Conservation (phyloP, 2,888 invertebrate species). For the Philopedon plagiatum region DNA sequence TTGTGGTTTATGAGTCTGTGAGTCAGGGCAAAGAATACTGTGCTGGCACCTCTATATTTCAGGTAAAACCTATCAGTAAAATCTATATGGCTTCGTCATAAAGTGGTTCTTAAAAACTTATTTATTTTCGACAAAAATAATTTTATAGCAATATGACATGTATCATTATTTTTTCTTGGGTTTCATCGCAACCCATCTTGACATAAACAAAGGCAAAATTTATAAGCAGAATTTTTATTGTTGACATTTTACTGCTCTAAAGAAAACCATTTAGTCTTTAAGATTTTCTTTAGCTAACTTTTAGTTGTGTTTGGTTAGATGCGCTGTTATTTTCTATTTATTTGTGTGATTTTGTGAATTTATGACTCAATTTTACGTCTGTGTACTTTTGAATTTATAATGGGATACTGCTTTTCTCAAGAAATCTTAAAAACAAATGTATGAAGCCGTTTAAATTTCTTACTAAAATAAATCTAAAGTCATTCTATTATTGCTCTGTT, state of each 20-base stretch:
- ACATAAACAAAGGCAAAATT: conserved; percentile 19
- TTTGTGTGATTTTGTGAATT: conserved; percentile 50
- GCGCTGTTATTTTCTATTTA: conserved; percentile 50
- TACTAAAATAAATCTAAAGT: conserved; percentile 52
- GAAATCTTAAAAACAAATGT: conserved; percentile 52
- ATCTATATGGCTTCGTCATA: conserved; percentile 19
- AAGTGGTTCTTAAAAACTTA: conserved; percentile 19
- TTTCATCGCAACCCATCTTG: conserved; percentile 10
- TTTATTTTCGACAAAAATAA: conserved; percentile 16
- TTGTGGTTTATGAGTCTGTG: neutral
- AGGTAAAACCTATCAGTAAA: conserved; percentile 13
- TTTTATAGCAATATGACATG: conserved; percentile 23
- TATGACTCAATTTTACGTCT: conserved; percentile 51
- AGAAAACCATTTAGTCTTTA: conserved; percentile 12
- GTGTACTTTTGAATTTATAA: conserved; percentile 54
- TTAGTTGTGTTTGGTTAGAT: conserved; percentile 43
- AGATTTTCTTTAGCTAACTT: conserved; percentile 29
- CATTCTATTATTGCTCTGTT: conserved; percentile 56
- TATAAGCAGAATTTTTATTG: conserved; percentile 20
- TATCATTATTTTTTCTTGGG: conserved; percentile 21
- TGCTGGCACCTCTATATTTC: conserved; percentile 4
- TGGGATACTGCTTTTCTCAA: conserved; percentile 53
- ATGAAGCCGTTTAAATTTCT: conserved; percentile 49
- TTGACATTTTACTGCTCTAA: conserved; percentile 7
- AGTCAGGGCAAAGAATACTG: neutral